Evolutionary conservation across 2,797 vertebrate genomes (phyloP), one percentile per base, ranked within the genome.

Genomic region (Fistularia tabacaria): DNA sequence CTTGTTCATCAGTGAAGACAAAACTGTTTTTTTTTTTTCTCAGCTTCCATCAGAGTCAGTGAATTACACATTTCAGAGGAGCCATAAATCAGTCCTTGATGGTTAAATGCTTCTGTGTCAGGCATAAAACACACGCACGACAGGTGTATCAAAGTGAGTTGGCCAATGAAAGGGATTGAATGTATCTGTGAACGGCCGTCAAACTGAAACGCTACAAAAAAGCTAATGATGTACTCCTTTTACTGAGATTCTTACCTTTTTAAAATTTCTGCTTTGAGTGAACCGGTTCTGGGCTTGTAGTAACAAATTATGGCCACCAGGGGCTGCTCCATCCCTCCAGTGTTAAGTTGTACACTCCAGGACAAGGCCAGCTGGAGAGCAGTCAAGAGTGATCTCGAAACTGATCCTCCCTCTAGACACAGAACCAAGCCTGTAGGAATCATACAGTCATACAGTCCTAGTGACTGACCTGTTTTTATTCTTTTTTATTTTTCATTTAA

Each of bases 31-130:
- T 25, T 25, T 25, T 37, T 55, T 45, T 51, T 38, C 8, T 9
- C 10, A 56, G 55, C 61, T 67, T 69, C 57, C 66, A 66, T 42
- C 62, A 58, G 53, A 78, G 76, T 70, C 55, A 66, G 74, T 47
- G 81, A 85, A 86, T 88, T 79, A 81, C 71, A 86, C 77, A 75
- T 85, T 87, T 79, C 71, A 50, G 51, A 71, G 46, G 54, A 65
- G 63, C 53, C 66, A 74, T 84, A 83, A 87, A 87, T 87, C 83
- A 83, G 46, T 66, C 47, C 60, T 55, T 58, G 75, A 66, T 83
- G 69, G 59, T 74, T 25, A 78, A 78, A 80, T 77, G 80, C 73
- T 77, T 80, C 69, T 65, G 71, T 76, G 81, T 75, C 79, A 81
- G 66, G 63, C 59, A 47, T 78, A 73, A 81, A 76, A 76, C 73